phyloP scores from a whole-genome alignment of 2,888 invertebrate genomes.

The Monoplex corrugatus region DNA sequence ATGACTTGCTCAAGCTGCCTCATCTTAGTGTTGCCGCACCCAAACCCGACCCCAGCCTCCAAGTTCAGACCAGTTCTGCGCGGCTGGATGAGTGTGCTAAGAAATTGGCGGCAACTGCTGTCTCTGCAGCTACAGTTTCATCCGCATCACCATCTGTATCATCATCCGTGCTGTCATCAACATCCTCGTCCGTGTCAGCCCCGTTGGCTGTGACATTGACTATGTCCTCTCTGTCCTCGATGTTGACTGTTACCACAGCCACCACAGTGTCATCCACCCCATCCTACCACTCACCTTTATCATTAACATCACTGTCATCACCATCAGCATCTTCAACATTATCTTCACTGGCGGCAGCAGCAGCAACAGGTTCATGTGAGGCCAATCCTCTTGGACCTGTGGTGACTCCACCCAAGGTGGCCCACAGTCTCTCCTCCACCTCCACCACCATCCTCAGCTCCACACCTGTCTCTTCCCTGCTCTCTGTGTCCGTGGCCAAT shows the following conservation, averaged over 20 bases:
- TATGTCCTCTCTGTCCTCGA: slow-evolving; percentile 20
- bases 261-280: slow-evolving; percentile 39
- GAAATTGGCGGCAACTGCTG: no score
- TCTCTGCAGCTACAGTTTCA: not conserved
- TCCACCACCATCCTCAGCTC: slow-evolving; percentile 12
- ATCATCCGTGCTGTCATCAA: not conserved
- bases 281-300: not conserved
- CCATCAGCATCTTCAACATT: slow-evolving; percentile 29
- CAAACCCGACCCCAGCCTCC: not conserved
- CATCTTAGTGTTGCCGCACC: not conserved
- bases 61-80: not conserved
- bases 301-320: slow-evolving; percentile 12
- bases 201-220: not conserved
- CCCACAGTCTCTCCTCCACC: slow-evolving; percentile 15
- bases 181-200: slow-evolving; percentile 32
- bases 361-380: not conserved
- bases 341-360: slow-evolving; percentile 34
- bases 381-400: not conserved
- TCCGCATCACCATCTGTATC: not conserved
- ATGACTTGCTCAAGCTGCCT: slow-evolving; percentile 61
- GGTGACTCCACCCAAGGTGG: not conserved
- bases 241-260: not conserved
- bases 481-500: not conserved
- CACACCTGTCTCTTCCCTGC: slow-evolving; percentile 1
- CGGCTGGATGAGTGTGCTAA: not conserved